These are phyloP conservation scores for Cheilosia vulpina DNA, from an alignment of 2,888 invertebrate species.

Conservation along the genomic window DNA sequence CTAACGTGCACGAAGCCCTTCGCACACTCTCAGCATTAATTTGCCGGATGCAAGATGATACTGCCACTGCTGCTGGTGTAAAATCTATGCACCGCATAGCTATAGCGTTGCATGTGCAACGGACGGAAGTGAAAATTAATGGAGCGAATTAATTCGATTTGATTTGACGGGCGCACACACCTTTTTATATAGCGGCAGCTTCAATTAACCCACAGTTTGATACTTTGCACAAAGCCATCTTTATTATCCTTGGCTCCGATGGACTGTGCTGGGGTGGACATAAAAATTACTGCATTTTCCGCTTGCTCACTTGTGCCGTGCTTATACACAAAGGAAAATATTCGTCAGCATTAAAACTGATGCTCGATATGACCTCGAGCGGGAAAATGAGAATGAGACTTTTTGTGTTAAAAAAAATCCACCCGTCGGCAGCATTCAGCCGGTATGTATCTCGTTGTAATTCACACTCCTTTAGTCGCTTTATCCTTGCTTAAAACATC, in stretches of 20 bases:
- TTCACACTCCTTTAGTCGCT: background rate
- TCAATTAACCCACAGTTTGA: constrained; percentile 59
- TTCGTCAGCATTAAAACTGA: constrained; percentile 57
- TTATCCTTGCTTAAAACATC: constrained; percentile 14
- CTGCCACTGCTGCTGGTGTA: constrained; percentile 10
- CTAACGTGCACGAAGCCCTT: background rate
- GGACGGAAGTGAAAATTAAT: constrained; percentile 61
- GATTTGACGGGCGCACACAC: constrained; percentile 62
- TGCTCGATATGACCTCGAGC: constrained; percentile 32
- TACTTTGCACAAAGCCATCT: constrained; percentile 39
- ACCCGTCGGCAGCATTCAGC: background rate
- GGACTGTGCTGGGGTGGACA: background rate
- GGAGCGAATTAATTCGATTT: constrained; percentile 67
- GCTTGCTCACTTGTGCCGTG: background rate
- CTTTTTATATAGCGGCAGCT: constrained; percentile 54
- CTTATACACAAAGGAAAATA: constrained; percentile 42
- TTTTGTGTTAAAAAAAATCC: background rate
- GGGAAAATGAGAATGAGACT: constrained; percentile 21
- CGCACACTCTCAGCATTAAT: constrained; percentile 47
- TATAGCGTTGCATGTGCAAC: constrained; percentile 10
- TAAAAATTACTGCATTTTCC: background rate
- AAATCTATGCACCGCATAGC: background rate
- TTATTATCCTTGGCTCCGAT: constrained; percentile 27
- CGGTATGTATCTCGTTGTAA: background rate
- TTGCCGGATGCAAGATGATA: constrained; percentile 44